phyloP scores from a whole-genome alignment of 2,113 vertebrate genomes.

The Ceuthmochares aereus region DNA sequence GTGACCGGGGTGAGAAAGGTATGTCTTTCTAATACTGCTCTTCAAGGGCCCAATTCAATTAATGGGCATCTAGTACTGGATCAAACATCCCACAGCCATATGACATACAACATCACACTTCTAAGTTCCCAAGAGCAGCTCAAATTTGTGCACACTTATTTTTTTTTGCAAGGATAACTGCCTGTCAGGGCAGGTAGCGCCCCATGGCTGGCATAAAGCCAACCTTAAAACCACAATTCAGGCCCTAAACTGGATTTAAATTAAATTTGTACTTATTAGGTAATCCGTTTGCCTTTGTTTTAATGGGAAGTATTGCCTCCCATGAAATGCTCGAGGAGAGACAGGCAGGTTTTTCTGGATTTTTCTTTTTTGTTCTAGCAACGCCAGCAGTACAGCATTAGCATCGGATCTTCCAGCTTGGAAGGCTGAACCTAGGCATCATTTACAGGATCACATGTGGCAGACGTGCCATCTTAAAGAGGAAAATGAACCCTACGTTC shows the following conservation, averaged over 20 bases:
- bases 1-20: neutral
- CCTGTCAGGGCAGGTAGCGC: neutral
- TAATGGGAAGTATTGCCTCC: neutral
- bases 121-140: neutral
- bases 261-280: neutral
- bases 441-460: neutral
- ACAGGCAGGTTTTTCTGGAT: neutral
- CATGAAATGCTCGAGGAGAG: neutral
- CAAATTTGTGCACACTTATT: neutral
- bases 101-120: neutral
- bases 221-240: neutral
- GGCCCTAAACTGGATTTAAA: neutral
- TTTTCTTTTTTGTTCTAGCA: neutral
- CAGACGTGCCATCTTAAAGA: neutral
- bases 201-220: neutral
- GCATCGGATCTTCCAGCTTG: neutral
- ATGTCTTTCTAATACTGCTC: neutral
- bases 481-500: neutral
- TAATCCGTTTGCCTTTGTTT: neutral
- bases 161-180: neutral
- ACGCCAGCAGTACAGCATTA: neutral
- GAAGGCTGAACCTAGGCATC: neutral
- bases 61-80: neutral
- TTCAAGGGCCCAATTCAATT: neutral
- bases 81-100: neutral